Conservation (phyloP, 2,113 vertebrate genomes). For the Rattus rattus region DNA sequence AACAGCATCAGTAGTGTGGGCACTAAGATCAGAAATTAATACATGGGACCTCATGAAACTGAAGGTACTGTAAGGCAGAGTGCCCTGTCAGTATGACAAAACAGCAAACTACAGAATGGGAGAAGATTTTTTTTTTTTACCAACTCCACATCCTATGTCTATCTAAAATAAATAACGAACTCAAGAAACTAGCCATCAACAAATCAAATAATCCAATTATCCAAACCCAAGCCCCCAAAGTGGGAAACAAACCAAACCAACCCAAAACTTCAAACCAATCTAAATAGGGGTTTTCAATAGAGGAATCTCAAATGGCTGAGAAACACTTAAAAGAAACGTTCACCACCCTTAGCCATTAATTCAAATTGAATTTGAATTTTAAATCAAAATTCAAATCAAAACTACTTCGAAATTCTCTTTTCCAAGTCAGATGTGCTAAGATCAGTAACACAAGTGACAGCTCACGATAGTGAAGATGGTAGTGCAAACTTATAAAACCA, state of each 20-base stretch:
- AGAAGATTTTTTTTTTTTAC: too few species aligned
- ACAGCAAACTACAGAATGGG: too few species aligned
- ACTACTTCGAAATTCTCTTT: not conserved
- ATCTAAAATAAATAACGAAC: too few species aligned
- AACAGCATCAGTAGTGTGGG: too few species aligned
- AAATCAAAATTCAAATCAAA: not conserved
- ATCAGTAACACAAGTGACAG: not conserved
- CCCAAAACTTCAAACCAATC: too few species aligned
- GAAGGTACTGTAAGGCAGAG: too few species aligned
- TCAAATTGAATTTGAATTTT: not conserved
- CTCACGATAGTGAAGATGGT: not conserved
- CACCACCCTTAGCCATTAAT: not conserved
- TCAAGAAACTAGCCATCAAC: not conserved
- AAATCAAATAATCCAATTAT: not conserved
- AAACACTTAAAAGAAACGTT: not conserved
- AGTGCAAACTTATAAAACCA: not conserved
- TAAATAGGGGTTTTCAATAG: too few species aligned
- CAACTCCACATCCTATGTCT: too few species aligned
- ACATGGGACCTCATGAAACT: too few species aligned
- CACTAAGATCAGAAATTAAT: too few species aligned
- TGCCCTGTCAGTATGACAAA: too few species aligned
- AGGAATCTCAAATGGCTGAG: too few species aligned
- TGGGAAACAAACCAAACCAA: not conserved
- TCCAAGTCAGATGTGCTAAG: not conserved
- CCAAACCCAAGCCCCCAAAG: not conserved